Base-by-base conservation (phyloP, 1,140 invertebrate species). In the Drosophila parvula region DNA sequence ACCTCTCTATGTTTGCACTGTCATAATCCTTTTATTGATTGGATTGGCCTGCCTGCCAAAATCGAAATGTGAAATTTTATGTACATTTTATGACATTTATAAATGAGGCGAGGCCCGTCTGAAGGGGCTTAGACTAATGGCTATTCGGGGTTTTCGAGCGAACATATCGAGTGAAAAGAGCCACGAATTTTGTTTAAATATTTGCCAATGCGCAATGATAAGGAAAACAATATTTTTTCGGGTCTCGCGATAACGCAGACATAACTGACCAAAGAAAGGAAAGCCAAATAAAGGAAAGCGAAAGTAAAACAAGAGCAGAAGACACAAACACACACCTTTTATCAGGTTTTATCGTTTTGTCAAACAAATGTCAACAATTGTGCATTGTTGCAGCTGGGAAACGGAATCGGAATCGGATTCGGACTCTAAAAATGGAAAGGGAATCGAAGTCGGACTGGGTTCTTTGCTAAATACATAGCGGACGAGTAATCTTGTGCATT, bases 21-120 rank as follows among this genome's bases (percentile, higher is more conserved):
- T 86, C 83, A 70, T 80, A 88, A 88, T 86, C 83, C 83, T 74
- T 84, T 88, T 88, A 88, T 88, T 88, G 84, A 88, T 88, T 83
- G 83, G 75, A 88, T 77, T 79, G 57, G 81, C 68, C 81, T 78
- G 81, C 68, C 81, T 78, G 81, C 56, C 81, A 83, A 84, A 71
- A 81, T 58, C 28, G 44, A 45, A 79, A 78, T 67, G 79, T 73
- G 60, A 63, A 86, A 51, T 57, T 63, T 57, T 12, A 53, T 53
- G 53, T 70, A 58, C 41, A 38, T 53, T 78, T 78, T 58, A 60
- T 68, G 43, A 82, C 82, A 86, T 73, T 79, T 67, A 88, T 79
- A 88, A 82, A 86, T 82, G 79, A 88, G 75, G 63, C 61, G 43
- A 18, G 43, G 27, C 53, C 48, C 61, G 59, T 74, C 60, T 47